Evolutionary conservation across 2,888 invertebrate species (phyloP).

Genomic region (Ernsta delagoae): DNA sequence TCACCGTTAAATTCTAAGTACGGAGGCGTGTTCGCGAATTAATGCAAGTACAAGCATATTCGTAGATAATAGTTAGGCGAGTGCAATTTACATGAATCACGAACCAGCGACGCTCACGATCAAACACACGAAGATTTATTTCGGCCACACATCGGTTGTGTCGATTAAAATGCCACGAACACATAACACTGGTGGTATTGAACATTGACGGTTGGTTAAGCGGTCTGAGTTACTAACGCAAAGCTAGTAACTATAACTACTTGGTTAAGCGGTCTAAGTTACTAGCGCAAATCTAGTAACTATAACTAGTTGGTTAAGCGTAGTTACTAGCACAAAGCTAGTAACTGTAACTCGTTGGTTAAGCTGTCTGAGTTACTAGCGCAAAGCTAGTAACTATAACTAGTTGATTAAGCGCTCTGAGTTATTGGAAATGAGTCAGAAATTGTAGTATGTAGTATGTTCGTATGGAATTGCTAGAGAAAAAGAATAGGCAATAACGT

Average conservation of each 20-base stretch:
- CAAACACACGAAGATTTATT: slow-evolving; percentile 50
- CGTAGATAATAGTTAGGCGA: slow-evolving; percentile 19
- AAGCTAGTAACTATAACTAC: too few species aligned
- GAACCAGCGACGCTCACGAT: slow-evolving; percentile 14
- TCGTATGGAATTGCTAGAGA: too few species aligned
- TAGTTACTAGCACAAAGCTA: too few species aligned
- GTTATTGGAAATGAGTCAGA: too few species aligned
- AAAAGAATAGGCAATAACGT: too few species aligned
- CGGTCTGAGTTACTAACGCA: slow-evolving; percentile 7
- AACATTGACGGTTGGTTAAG: slow-evolving; percentile 39
- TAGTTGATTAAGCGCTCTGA: too few species aligned
- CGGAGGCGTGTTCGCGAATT: slow-evolving; percentile 31
- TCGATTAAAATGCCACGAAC: slow-evolving; percentile 58
- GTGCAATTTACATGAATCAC: slow-evolving; percentile 34
- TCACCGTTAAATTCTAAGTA: slow-evolving; percentile 19
- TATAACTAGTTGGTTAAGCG: too few species aligned
- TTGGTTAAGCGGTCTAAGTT: too few species aligned
- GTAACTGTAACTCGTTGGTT: too few species aligned
- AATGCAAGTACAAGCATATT: slow-evolving; percentile 25
- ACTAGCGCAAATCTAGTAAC: too few species aligned
- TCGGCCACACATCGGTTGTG: slow-evolving; percentile 47
- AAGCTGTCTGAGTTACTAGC: slow-evolving; percentile 12
- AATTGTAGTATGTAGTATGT: too few species aligned
- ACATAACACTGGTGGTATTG: slow-evolving; percentile 46
- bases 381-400: too few species aligned